These are phyloP conservation scores for Percina caprodes DNA, from an alignment of 2,113 vertebrate species.

Conservation along the genomic window DNA sequence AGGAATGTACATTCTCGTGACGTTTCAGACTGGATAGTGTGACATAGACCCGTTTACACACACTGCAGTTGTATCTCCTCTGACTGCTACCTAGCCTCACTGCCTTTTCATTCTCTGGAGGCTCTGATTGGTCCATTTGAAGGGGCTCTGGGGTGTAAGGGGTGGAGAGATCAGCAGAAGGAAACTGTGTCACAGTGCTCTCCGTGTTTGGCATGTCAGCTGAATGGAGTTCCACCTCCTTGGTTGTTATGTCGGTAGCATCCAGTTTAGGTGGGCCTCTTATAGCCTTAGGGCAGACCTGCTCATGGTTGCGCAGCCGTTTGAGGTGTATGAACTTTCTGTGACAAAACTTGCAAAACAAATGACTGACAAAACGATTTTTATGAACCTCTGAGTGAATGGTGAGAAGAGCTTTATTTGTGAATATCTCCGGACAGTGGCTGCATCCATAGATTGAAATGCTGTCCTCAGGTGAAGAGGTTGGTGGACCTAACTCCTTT, in stretches of 20 bases:
- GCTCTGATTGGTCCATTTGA: slow-evolving; percentile 60
- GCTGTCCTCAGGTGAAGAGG: slow-evolving; percentile 77
- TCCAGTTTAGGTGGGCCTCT: slow-evolving; percentile 69
- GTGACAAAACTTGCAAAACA: slow-evolving; percentile 92
- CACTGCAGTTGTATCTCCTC: slow-evolving; percentile 91
- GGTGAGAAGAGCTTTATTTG: slow-evolving; percentile 84
- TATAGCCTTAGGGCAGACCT: slow-evolving; percentile 82
- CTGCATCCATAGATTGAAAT: slow-evolving; percentile 86
- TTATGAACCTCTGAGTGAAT: slow-evolving; percentile 90
- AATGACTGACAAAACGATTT: slow-evolving; percentile 87
- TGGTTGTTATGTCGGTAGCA: slow-evolving; percentile 42
- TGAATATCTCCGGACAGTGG: slow-evolving; percentile 90
- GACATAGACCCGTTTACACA: slow-evolving; percentile 96
- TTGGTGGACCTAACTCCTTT: slow-evolving; percentile 73
- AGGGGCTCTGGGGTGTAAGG: slow-evolving; percentile 31
- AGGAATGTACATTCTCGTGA: slow-evolving; percentile 97
- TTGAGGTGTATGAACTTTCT: slow-evolving; percentile 92
- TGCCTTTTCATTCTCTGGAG: slow-evolving; percentile 76
- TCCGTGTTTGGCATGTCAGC: slow-evolving; percentile 36
- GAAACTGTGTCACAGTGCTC: slow-evolving; percentile 21
- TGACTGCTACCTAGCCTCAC: slow-evolving; percentile 88
- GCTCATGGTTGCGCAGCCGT: slow-evolving; percentile 91
- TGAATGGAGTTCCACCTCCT: slow-evolving; percentile 37
- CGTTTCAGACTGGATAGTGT: slow-evolving; percentile 95
- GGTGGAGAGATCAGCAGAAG: slow-evolving; percentile 41